Evolutionary conservation across 2,113 vertebrate genomes (phyloP).

Genomic region (Ascaphus truei): DNA sequence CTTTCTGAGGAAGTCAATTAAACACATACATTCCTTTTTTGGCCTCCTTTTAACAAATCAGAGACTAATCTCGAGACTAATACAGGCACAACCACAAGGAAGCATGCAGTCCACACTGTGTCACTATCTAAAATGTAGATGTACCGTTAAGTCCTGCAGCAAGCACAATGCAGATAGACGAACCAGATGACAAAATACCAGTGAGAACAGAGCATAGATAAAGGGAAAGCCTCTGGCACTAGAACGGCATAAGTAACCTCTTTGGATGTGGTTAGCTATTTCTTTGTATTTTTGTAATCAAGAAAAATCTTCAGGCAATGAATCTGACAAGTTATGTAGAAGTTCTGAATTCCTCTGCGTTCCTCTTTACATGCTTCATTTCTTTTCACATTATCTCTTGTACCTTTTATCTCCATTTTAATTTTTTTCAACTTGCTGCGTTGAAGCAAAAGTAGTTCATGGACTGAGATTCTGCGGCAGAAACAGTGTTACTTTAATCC

Average conservation of each 20-base stretch:
- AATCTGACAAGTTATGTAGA: background rate
- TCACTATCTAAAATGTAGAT: no score
- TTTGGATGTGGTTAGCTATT: conserved; percentile 7
- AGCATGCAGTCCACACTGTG: background rate
- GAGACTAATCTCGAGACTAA: no score
- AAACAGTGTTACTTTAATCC: no score
- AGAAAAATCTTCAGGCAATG: conserved; percentile 9
- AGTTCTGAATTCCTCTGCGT: conserved; percentile 10
- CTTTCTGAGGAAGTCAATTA: no score
- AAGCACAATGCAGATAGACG: background rate
- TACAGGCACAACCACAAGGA: background rate
- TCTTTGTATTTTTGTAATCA: conserved; percentile 3
- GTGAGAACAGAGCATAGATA: background rate
- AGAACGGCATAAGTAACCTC: background rate
- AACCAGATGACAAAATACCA: background rate
- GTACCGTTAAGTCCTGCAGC: no score
- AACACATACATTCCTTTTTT: no score
- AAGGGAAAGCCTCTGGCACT: background rate
- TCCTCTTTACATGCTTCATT: conserved; percentile 21
- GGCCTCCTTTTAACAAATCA: no score
- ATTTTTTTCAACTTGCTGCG: background rate
- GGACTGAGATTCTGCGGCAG: no score
- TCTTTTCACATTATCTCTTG: conserved; percentile 11
- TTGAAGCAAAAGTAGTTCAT: background rate
- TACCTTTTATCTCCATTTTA: background rate